Base-by-base conservation (phyloP, 2,888 invertebrate genomes). In the Sarcophaga rosellei region DNA sequence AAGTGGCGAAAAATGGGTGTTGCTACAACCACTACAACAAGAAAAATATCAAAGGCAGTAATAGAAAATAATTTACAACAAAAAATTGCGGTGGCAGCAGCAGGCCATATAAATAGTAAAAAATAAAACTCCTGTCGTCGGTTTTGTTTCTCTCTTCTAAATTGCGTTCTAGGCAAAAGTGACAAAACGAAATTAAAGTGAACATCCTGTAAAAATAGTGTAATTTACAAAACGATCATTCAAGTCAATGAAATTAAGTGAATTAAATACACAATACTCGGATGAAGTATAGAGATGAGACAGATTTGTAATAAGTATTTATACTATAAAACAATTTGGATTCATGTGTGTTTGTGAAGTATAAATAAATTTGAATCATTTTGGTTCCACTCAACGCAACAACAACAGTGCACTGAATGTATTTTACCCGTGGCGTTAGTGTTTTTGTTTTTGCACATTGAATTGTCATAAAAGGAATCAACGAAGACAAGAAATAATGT, bases 1-100 rank as follows among this genome's bases (percentile, higher is more conserved):
- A 75, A 75, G 81, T 75, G 74, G 57, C 65, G 76, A 81, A 81
- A 84, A 81, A 83, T 84, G 86, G 86, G 86, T 86, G 86, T 86
- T 81, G 86, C 81, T 86, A 78, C 78, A 73, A 84, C 69, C 53
- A 81, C 74, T 62, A 77, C 68, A 69, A 73, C 72, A 69, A 68
- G 35, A 47, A 81, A 45, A 80, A 65, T 63, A 57, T 73, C 35
- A 57, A 68, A 47, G 65, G 23, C 21, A 70, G 20, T 61, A 69
- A 63, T 21, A 44, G 62, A 57, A 63, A 77, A 66, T 44, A 79
- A 57, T 66, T 53, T 53, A 53, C 53, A 53, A 53, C 15, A 53
- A 53, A 3, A 53, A 53, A 53, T 35, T 35, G 35, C 8, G 35
- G 35, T 35, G 8, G 35, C 10, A 35, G 35, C 35, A 35, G 35